Evolutionary conservation across 2,797 vertebrate genomes (phyloP).

Genomic region (Hydrocynus forskahlii): DNA sequence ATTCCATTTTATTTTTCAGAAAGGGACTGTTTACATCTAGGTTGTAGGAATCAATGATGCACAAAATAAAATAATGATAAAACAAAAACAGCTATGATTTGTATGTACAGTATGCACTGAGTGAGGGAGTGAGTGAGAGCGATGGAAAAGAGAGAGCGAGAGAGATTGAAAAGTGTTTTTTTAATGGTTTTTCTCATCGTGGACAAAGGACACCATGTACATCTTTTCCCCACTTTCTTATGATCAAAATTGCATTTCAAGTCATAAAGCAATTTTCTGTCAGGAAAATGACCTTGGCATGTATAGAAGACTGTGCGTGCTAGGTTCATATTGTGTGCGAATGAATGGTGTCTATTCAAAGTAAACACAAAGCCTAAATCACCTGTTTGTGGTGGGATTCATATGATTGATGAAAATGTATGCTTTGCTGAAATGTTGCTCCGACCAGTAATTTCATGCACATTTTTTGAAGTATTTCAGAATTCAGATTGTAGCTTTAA

Average conservation of each 20-base stretch:
- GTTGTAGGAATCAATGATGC: conserved; percentile 19
- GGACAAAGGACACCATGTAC: conserved; percentile 42
- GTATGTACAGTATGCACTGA: background rate
- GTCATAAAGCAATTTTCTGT: conserved; percentile 43
- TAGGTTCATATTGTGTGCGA: conserved; percentile 27
- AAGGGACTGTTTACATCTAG: conserved; percentile 9
- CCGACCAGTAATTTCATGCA: conserved; percentile 31
- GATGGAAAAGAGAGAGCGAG: background rate
- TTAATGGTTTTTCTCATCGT: conserved; percentile 37
- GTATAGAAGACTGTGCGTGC: conserved; percentile 36
- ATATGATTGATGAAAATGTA: conserved; percentile 29
- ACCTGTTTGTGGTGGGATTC: conserved; percentile 24
- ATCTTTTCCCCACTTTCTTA: conserved; percentile 33
- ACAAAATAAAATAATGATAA: background rate
- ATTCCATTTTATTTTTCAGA: conserved; percentile 30
- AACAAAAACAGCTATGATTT: conserved; percentile 22
- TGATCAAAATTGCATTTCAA: conserved; percentile 48
- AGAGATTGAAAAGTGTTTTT: conserved; percentile 11
- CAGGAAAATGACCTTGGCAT: conserved; percentile 42
- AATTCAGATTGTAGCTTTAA: conserved; percentile 27
- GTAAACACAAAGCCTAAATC: conserved; percentile 38
- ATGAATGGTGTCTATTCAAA: conserved; percentile 32
- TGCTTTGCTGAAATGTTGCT: conserved; percentile 25
- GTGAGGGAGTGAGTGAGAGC: background rate
- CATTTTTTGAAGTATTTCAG: conserved; percentile 1